These are phyloP conservation scores for Callocephalon fimbriatum DNA, from an alignment of 2,113 vertebrate genomes.

Conservation along the genomic window DNA sequence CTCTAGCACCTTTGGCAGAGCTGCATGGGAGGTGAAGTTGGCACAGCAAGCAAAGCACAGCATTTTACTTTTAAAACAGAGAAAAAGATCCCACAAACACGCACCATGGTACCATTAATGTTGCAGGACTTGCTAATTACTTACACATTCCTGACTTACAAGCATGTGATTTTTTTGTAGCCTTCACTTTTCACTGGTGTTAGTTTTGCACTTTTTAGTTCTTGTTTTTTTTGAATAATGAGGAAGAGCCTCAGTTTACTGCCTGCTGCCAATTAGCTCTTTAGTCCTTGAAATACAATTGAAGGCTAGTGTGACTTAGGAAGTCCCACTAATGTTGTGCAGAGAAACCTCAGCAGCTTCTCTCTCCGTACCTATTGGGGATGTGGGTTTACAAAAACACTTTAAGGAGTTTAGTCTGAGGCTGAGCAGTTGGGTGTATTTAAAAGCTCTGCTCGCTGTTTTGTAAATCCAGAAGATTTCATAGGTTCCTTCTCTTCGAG, in stretches of 20 bases:
- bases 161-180: neutral
- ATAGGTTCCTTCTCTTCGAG: neutral
- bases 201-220: neutral
- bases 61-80: neutral
- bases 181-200: neutral
- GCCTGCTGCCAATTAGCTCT: neutral
- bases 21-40: neutral
- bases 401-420: neutral
- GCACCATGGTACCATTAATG: neutral
- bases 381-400: neutral
- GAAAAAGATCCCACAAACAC: neutral
- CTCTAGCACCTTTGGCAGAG: neutral
- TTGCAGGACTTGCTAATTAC: neutral
- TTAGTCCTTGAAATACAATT: neutral
- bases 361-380: neutral
- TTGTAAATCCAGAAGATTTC: neutral
- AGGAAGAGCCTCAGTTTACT: neutral
- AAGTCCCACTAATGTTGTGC: neutral
- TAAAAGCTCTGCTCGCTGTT: neutral
- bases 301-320: neutral
- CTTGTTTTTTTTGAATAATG: neutral
- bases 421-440: neutral
- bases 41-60: neutral
- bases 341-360: neutral
- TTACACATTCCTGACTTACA: neutral